Conservation (phyloP, 2,113 vertebrate genomes). For the Xiphorhynchus elegans region DNA sequence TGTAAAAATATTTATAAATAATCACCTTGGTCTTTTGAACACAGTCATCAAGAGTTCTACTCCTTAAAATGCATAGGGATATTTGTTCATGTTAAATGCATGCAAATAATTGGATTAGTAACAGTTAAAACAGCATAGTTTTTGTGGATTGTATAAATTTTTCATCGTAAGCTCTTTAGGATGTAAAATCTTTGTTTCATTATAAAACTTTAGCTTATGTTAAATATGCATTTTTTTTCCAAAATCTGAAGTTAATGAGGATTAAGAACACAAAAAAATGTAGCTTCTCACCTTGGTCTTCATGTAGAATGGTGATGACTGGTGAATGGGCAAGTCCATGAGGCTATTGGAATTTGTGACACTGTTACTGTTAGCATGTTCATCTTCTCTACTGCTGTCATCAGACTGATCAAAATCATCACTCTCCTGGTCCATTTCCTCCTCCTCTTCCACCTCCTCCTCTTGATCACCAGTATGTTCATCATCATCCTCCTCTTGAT, state of each 20-base stretch:
- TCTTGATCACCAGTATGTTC: constrained; percentile 86
- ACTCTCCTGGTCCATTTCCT: constrained; percentile 99
- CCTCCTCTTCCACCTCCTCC: constrained; percentile 87
- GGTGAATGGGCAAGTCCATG: constrained; percentile 82
- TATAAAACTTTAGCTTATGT: neutral
- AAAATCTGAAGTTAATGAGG: neutral
- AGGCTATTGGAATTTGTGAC: constrained; percentile 86
- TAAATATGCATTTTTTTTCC: neutral
- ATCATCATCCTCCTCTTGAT: constrained; percentile 82
- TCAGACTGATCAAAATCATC: constrained; percentile 96
- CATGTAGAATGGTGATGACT: constrained; percentile 83
- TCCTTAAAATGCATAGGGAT: neutral
- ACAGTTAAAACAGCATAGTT: neutral
- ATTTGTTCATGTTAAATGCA: neutral
- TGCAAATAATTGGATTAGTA: neutral
- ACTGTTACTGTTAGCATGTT: constrained; percentile 84
- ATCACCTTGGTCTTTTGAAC: neutral
- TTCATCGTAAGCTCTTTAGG: neutral
- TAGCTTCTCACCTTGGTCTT: constrained; percentile 89
- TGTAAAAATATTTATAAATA: neutral
- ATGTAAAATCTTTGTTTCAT: neutral
- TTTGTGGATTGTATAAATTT: neutral
- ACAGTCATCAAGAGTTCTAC: neutral
- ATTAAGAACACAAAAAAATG: neutral
- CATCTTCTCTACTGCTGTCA: constrained; percentile 92